A percentile compares a stretch with the other conserved stretches of the same genome.
Conservation (phyloP, 1,140 invertebrate species). For the Temnothorax longispinosus region DNA sequence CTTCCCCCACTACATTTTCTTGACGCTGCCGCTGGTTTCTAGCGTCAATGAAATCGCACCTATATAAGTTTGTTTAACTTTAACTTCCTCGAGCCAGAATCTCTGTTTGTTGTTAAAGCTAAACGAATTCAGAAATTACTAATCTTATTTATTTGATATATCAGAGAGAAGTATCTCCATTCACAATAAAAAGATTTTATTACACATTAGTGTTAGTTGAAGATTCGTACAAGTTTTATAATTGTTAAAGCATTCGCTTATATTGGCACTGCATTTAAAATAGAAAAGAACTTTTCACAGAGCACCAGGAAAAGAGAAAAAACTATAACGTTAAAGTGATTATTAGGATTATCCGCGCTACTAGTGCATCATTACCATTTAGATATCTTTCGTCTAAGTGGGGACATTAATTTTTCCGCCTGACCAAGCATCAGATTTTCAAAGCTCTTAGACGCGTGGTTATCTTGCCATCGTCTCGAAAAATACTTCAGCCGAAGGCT, state of each 20-base stretch:
- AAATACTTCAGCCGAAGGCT: not conserved
- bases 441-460: not conserved
- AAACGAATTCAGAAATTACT: not conserved
- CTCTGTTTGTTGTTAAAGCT: not conserved
- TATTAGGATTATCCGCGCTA: not conserved
- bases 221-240: not conserved
- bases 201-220: not conserved
- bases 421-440: not conserved
- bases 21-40: too few relatives aligned
- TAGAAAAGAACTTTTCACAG: not conserved
- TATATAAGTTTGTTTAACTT: not conserved
- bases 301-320: not conserved
- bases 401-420: constrained; percentile 12
- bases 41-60: too few relatives aligned
- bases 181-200: not conserved
- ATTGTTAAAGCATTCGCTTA: not conserved
- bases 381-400: not conserved
- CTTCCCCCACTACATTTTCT: too few relatives aligned
- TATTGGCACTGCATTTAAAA: not conserved
- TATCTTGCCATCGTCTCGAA: constrained; percentile 14
- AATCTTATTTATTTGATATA: not conserved
- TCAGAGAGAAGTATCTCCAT: not conserved
- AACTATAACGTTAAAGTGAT: not conserved
- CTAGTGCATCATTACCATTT: not conserved
- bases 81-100: not conserved